Conservation (phyloP, 2,797 vertebrate genomes). For the Peromyscus attwateri region DNA sequence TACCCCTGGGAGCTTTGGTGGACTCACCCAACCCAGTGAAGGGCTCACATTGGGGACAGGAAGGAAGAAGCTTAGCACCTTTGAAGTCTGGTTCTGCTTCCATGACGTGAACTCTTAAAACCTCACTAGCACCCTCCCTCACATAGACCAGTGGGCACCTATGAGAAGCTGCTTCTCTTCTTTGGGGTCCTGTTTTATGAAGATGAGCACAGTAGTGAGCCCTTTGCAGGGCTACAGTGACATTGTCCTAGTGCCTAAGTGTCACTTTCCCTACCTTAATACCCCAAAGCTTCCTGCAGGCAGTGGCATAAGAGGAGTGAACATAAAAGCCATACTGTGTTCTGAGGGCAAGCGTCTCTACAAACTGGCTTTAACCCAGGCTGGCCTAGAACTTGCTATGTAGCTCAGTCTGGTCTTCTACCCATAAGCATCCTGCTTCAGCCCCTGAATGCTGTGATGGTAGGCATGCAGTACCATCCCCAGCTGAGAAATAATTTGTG, state of each 20-base stretch:
- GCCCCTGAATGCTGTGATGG: neutral
- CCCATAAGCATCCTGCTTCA: neutral
- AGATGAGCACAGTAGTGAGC: neutral
- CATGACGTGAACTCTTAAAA: constrained; percentile 27
- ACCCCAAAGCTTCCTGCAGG: neutral
- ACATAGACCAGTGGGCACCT: neutral
- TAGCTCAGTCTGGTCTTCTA: neutral
- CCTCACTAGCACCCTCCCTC: constrained; percentile 22
- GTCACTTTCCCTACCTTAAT: neutral
- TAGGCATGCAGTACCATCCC: neutral
- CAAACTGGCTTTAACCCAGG: neutral
- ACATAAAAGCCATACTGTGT: neutral
- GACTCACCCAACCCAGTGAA: constrained; percentile 8
- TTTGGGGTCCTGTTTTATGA: neutral
- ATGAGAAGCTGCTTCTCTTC: constrained; percentile 51
- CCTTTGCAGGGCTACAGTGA: neutral
- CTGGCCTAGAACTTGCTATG: neutral
- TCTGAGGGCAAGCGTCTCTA: constrained; percentile 42
- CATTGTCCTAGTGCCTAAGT: neutral
- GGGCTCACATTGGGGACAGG: neutral
- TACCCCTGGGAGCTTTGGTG: neutral
- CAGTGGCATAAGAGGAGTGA: neutral
- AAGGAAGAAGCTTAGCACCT: constrained; percentile 20
- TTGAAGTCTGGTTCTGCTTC: constrained; percentile 43
- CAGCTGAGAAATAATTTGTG: neutral